These are phyloP conservation scores for Hetaerina titia DNA, from an alignment of 2,888 invertebrate species.

Conservation along the genomic window DNA sequence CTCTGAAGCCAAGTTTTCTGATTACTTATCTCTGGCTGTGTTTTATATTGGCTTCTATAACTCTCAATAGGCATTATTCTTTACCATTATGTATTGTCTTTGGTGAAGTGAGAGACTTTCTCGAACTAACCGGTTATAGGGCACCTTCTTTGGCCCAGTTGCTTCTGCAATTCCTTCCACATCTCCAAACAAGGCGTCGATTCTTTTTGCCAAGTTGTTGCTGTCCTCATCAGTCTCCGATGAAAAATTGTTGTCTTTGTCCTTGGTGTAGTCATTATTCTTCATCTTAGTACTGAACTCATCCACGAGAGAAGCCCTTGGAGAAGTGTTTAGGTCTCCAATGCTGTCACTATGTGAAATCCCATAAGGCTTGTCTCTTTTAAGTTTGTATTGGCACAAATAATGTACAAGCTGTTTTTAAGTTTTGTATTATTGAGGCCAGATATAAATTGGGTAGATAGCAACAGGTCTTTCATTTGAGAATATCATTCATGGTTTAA, in stretches of 20 bases:
- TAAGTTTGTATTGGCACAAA: neutral
- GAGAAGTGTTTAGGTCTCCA: constrained; percentile 36
- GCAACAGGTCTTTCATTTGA: neutral
- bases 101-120: neutral
- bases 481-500: neutral
- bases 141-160: constrained; percentile 47
- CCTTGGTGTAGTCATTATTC: constrained; percentile 43
- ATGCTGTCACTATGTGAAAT: constrained; percentile 58
- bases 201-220: constrained; percentile 57
- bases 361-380: constrained; percentile 53
- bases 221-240: constrained; percentile 53
- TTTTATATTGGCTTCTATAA: neutral
- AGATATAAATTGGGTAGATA: no score
- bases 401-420: neutral
- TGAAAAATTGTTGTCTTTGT: constrained; percentile 35
- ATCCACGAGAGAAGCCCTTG: constrained; percentile 44
- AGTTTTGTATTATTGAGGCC: no score
- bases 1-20: no score
- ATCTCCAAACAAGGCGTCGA: constrained; percentile 58
- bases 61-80: neutral
- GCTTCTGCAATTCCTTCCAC: constrained; percentile 58
- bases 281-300: constrained; percentile 24
- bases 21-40: no score
- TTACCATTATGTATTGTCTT: neutral
- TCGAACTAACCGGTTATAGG: constrained; percentile 55